Conservation (phyloP, 2,113 vertebrate species). For the Nyctibius bracteatus region DNA sequence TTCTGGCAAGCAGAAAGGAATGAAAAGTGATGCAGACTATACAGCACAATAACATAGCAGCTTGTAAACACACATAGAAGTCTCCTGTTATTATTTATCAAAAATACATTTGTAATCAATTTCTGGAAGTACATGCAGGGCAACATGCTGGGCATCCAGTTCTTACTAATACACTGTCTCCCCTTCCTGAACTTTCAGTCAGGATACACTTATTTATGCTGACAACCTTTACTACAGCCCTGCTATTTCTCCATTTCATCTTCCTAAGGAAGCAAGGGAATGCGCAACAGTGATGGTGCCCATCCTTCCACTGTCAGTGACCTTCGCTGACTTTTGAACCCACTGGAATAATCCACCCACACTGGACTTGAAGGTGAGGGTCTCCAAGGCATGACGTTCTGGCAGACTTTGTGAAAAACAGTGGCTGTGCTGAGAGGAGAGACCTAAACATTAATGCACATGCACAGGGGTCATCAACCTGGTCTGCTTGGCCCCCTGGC, state of each 20-base stretch:
- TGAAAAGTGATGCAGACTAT: not conserved
- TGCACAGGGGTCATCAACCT: fast-evolving
- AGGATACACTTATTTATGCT: not conserved
- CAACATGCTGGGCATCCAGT: not conserved
- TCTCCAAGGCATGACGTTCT: not conserved
- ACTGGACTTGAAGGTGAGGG: not conserved
- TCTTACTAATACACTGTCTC: not conserved
- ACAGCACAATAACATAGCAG: not conserved
- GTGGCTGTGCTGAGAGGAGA: not conserved
- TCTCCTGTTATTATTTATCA: not conserved
- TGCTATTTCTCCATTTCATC: not conserved
- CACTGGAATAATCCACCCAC: not conserved
- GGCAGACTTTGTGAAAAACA: not conserved
- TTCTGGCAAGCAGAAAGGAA: not conserved
- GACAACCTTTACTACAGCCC: not conserved
- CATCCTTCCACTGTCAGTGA: not conserved
- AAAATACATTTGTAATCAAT: not conserved
- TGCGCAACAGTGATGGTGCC: not conserved
- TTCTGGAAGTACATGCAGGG: not conserved
- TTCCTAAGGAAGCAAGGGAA: not conserved
- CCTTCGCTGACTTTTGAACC: not conserved
- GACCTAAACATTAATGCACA: not conserved
- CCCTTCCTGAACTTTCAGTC: not conserved
- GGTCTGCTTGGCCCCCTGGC: not conserved
- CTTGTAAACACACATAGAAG: not conserved